phyloP scores from a whole-genome alignment of 2,113 vertebrate genomes.

The Gallinago media region DNA sequence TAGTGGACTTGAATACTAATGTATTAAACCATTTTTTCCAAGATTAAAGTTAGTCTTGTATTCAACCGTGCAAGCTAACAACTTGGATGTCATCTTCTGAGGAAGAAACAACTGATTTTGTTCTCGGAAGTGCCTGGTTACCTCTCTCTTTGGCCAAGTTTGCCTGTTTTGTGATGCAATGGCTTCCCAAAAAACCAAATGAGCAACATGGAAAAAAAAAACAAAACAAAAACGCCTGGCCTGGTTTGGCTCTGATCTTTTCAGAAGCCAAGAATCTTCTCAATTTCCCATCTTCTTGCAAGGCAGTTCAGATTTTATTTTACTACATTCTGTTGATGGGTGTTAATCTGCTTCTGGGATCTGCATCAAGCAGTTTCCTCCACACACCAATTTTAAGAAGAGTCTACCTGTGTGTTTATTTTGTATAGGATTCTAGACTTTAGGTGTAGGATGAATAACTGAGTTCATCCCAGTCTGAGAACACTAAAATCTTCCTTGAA shows the following conservation, averaged over 20 bases:
- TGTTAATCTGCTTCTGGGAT: not conserved
- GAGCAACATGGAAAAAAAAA: not conserved
- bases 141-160: not conserved
- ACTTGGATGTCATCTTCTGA: not conserved
- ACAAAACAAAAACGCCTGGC: not conserved
- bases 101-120: not conserved
- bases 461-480: not conserved
- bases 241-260: not conserved
- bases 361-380: not conserved
- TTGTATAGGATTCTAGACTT: not conserved
- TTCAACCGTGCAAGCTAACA: not conserved
- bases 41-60: not conserved
- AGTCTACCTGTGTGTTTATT: not conserved
- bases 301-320: not conserved
- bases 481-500: not conserved
- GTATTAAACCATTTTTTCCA: not conserved
- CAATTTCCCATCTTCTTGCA: not conserved
- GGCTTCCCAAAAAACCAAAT: not conserved
- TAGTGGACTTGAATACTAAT: not conserved
- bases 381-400: not conserved
- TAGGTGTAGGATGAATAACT: not conserved
- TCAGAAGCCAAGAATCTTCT: not conserved
- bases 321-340: not conserved
- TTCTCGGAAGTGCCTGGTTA: not conserved
- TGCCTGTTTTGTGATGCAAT: not conserved